Conservation (phyloP, 2,113 vertebrate genomes). For the Dasyurus viverrinus region DNA sequence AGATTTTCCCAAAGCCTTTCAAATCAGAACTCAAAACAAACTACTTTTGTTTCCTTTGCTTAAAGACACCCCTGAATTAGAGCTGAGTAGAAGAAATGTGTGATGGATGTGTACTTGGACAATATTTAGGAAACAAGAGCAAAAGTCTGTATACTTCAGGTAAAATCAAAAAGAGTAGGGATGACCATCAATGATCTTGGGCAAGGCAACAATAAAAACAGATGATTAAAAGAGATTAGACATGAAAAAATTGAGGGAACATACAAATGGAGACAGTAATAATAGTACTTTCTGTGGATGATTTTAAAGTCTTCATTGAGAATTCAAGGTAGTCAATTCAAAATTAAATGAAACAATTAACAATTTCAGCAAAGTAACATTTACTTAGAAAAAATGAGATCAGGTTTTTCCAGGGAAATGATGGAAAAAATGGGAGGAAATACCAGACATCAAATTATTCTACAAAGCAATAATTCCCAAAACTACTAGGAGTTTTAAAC, state of each 20-base stretch:
- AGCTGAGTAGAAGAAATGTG: not conserved
- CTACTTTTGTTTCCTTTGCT: not conserved
- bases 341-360: not conserved
- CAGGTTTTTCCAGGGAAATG: not conserved
- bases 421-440: not conserved
- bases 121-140: not conserved
- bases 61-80: not conserved
- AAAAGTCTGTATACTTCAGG: not conserved
- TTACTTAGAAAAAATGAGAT: not conserved
- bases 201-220: not conserved
- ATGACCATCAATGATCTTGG: not conserved
- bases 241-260: not conserved
- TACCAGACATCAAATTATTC: not conserved
- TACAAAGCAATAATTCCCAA: not conserved
- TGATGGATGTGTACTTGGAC: not conserved
- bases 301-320: not conserved
- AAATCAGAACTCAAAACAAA: not conserved
- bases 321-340: not conserved
- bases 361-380: not conserved
- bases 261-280: not conserved
- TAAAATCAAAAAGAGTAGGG: not conserved
- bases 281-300: not conserved
- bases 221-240: not conserved
- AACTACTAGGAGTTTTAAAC: not conserved
- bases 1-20: not conserved